Base-by-base conservation (phyloP, 64 coral and sea anemone species). In the Exaiptasia diaphana region DNA sequence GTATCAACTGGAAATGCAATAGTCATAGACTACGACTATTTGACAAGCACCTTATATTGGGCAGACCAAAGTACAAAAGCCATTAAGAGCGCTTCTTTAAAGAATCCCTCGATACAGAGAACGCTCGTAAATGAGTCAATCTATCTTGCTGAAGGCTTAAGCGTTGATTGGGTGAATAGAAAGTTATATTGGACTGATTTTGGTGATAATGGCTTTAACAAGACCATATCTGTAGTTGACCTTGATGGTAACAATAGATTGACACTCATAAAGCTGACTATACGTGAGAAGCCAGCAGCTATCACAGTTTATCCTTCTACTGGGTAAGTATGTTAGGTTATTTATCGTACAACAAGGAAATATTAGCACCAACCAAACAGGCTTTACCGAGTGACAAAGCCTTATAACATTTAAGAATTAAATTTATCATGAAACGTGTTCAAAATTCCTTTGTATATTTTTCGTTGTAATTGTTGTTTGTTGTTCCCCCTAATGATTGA, bases 171-270 rank as follows among this genome's bases (percentile, higher is more conserved):
- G 95, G 33, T 99, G 23, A 92, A 99, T 32, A 63, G 73, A 14
- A 99, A 93, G 50, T 44, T 99, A 15, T 99, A 99, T 27, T 99
- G 95, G 95, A 93, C 95, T 24, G 95, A 99, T 41, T 84, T 85
- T 32, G 90, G 90, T 27, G 80, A 50, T 55, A 38, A 91, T 41
- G 48, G n/a, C n/a, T n/a, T n/a, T n/a, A n/a, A n/a, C n/a, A n/a
- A n/a, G n/a, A 50, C 89, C 22, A 99, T 99, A 70, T 89, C 92
- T 50, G 95, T 93, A 39, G 75, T 85, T 43, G 85, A 88, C 69
- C 60, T 88, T 18, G 56, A 92, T 82, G 95, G 95, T 10, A 88
- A 34, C 34, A 77, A 91, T 35, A 57, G 95, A 2, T 64, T 79
- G 12, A 58, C 40, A 44, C 67, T 99, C 36, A 36, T 92, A 11